Conservation (phyloP, 1,140 invertebrate species). For the Drosophila orosa region DNA sequence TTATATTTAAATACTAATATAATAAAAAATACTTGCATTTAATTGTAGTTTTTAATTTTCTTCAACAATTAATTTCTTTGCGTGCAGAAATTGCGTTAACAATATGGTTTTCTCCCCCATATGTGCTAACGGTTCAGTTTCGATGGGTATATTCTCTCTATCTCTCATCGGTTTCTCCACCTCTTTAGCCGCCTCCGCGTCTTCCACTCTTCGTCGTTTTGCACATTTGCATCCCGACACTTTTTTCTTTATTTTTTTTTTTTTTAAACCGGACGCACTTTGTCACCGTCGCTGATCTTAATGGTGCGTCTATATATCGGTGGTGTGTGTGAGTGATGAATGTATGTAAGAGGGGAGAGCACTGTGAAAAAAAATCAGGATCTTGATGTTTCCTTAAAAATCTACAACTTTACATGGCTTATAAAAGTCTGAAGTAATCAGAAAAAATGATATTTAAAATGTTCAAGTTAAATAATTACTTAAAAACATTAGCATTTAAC, state of each 20-base stretch:
- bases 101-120: conserved; percentile 53
- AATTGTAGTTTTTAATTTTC: background rate
- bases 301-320: conserved; percentile 60
- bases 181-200: background rate
- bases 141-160: conserved; percentile 6
- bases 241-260: too few species aligned
- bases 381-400: too few species aligned
- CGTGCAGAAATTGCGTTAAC: conserved; percentile 48
- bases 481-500: too few species aligned
- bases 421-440: too few species aligned
- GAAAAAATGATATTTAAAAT: too few species aligned
- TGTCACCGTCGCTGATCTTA: conserved; percentile 74
- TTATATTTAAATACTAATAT: background rate
- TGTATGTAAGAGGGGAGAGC: conserved; percentile 27
- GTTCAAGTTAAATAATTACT: too few species aligned
- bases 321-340: conserved; percentile 54
- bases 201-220: conserved; percentile 12
- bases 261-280: conserved; percentile 77
- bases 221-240: conserved; percentile 74
- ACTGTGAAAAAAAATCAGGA: conserved; percentile 5
- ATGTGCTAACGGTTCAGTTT: conserved; percentile 22
- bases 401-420: too few species aligned
- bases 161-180: conserved; percentile 4
- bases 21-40: too few species aligned
- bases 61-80: background rate